Evolutionary conservation across 2,888 invertebrate species (phyloP).

Genomic region (Piscicola geometra): DNA sequence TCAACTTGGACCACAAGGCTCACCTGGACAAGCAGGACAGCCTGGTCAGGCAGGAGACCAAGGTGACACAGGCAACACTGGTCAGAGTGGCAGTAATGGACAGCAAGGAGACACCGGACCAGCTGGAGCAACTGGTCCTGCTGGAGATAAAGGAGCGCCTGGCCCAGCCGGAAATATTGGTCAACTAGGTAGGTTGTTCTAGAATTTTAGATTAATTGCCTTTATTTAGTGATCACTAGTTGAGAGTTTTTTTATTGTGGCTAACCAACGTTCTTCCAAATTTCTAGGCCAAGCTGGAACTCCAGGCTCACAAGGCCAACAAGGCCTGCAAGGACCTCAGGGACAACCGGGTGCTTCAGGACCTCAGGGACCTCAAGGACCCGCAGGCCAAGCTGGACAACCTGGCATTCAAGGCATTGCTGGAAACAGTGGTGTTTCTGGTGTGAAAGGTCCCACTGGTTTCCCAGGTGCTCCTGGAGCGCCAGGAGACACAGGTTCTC

Average conservation of each 20-base stretch:
- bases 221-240: background rate
- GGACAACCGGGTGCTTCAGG: constrained; percentile 4
- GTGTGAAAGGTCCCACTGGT: constrained; percentile 19
- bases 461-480: constrained; percentile 10
- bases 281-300: constrained; percentile 38
- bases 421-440: constrained; percentile 31
- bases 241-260: background rate
- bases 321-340: constrained; percentile 11
- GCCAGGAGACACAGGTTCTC: constrained; percentile 32
- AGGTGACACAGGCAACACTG: constrained; percentile 33
- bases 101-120: constrained; percentile 34
- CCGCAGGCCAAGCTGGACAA: constrained; percentile 29
- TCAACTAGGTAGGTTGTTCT: constrained; percentile 1
- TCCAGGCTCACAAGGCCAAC: constrained; percentile 34
- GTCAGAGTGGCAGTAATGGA: constrained; percentile 34
- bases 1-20: constrained; percentile 32
- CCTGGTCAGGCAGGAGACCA: constrained; percentile 21
- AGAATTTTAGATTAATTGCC: background rate
- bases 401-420: constrained; percentile 30
- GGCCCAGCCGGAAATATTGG: background rate
- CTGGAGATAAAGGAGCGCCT: constrained; percentile 12
- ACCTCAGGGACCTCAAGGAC: constrained; percentile 26
- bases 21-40: constrained; percentile 29
- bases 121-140: constrained; percentile 32
- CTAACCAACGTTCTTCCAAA: no score